Evolutionary conservation across 2,888 invertebrate genomes (phyloP).

Genomic region (Synergus japonicus): DNA sequence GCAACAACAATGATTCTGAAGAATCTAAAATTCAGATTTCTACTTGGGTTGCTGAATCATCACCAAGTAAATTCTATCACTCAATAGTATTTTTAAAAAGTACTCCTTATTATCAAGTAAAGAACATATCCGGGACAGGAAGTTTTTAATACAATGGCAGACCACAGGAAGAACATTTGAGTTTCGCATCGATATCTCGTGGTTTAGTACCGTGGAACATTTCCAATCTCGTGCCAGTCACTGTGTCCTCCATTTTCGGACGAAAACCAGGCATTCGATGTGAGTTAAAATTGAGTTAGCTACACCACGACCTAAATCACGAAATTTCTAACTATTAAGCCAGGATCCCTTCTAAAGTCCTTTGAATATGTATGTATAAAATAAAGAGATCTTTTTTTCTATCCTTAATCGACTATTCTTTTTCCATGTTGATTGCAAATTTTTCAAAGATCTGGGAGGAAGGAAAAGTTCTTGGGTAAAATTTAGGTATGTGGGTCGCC

Average conservation of each 20-base stretch:
- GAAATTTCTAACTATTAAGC: background rate
- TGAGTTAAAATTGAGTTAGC: background rate
- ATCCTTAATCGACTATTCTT: background rate
- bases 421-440: background rate
- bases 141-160: background rate
- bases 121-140: too few relatives aligned
- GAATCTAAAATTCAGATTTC: conserved; percentile 2
- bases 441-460: background rate
- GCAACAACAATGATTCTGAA: background rate
- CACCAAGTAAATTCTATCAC: background rate
- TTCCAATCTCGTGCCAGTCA: background rate
- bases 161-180: conserved; percentile 1
- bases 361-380: too few relatives aligned
- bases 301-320: background rate
- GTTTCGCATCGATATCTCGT: background rate
- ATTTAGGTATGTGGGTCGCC: conserved; percentile 25
- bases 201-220: background rate
- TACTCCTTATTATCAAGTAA: too few relatives aligned
- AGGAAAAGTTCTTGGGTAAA: conserved; percentile 23
- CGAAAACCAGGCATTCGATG: background rate
- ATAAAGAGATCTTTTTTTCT: too few relatives aligned
- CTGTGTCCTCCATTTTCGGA: conserved; percentile 10
- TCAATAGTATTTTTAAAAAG: too few relatives aligned
- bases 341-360: background rate
- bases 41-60: background rate